These are phyloP conservation scores for silkworm (Bombyx mori) DNA, from an alignment of 1,140 invertebrate genomes.

Conservation along the genomic window ASM3026992v2 NC_085112.1:8310001-8310500, in stretches of 20 bases:
- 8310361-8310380: too few species aligned
- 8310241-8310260: slow-evolving; percentile 68
- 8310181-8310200: slow-evolving; percentile 88
- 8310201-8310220: slow-evolving; percentile 81
- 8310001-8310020: too few species aligned
- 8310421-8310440: background rate
- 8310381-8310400: too few species aligned
- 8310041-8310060: slow-evolving; percentile 74
- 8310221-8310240: slow-evolving; percentile 78
- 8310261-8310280: slow-evolving; percentile 1
- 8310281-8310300: too few species aligned
- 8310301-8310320: too few species aligned
- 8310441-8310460: too few species aligned
- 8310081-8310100: slow-evolving; percentile 91
- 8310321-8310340: too few species aligned
- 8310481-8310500: too few species aligned
- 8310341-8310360: too few species aligned
- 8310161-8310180: slow-evolving; percentile 89
- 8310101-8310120: slow-evolving; percentile 83
- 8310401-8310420: too few species aligned
- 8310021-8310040: slow-evolving; percentile 58
- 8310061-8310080: slow-evolving; percentile 84
- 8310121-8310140: slow-evolving; percentile 87
- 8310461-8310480: too few species aligned
- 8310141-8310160: slow-evolving; percentile 92